Evolutionary conservation across 2,888 invertebrate genomes (phyloP).

Genomic region (Lumbricus terrestris): DNA sequence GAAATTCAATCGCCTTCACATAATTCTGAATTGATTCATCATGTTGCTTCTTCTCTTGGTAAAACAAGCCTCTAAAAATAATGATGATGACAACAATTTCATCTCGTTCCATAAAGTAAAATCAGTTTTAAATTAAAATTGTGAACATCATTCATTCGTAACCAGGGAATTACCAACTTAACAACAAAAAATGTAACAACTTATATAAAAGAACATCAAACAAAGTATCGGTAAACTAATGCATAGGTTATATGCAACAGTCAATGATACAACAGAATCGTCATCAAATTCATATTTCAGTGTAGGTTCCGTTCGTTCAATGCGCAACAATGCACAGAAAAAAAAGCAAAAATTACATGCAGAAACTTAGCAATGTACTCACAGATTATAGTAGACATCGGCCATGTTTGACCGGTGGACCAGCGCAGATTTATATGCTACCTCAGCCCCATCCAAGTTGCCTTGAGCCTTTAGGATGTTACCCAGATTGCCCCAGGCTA

Average conservation of each 20-base stretch:
- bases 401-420: conserved; percentile 93
- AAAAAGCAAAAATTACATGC: neutral
- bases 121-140: no score
- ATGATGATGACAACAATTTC: neutral
- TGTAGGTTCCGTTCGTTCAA: no score
- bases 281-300: no score
- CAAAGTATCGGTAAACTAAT: no score
- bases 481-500: conserved; percentile 94
- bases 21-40: conserved; percentile 87
- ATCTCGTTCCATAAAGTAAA: neutral
- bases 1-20: conserved; percentile 84
- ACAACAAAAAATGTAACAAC: no score
- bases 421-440: conserved; percentile 85
- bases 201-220: no score
- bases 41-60: conserved; percentile 83
- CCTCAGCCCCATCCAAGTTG: conserved; percentile 81
- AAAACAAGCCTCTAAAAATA: conserved; percentile 83
- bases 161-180: no score
- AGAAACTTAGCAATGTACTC: conserved; percentile 64
- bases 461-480: conserved; percentile 89
- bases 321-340: no score
- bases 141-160: no score
- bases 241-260: no score
- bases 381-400: conserved; percentile 98
- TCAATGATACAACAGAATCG: no score